Evolutionary conservation across 2,797 vertebrate species (phyloP).

Genomic region (Avahi laniger): DNA sequence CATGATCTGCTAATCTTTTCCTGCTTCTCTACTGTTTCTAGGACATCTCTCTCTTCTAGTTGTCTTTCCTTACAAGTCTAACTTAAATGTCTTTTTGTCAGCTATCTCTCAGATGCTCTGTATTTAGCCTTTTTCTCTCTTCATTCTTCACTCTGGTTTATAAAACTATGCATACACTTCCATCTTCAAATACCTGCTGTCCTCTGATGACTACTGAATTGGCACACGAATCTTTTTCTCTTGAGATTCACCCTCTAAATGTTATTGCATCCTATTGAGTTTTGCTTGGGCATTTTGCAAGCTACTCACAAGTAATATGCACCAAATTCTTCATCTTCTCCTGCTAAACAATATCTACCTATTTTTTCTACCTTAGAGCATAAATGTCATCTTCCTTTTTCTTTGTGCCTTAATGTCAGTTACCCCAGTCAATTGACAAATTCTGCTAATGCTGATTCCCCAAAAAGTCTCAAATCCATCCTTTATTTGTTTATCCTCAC

Average conservation of each 20-base stretch:
- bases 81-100: neutral
- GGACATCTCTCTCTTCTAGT: neutral
- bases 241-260: neutral
- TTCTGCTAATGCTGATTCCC: neutral
- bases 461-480: neutral
- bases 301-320: neutral
- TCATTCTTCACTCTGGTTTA: neutral
- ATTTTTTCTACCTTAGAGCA: neutral
- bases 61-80: neutral
- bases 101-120: neutral
- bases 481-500: neutral
- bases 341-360: neutral
- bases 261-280: neutral
- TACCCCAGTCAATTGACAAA: neutral
- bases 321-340: neutral
- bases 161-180: neutral
- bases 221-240: neutral
- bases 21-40: neutral
- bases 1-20: neutral
- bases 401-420: neutral
- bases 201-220: neutral
- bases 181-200: neutral
- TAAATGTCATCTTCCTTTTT: neutral
- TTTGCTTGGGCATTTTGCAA: neutral
- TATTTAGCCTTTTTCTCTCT: neutral